phyloP scores from a whole-genome alignment of 2,888 invertebrate genomes.

The Lingula anatina region DNA sequence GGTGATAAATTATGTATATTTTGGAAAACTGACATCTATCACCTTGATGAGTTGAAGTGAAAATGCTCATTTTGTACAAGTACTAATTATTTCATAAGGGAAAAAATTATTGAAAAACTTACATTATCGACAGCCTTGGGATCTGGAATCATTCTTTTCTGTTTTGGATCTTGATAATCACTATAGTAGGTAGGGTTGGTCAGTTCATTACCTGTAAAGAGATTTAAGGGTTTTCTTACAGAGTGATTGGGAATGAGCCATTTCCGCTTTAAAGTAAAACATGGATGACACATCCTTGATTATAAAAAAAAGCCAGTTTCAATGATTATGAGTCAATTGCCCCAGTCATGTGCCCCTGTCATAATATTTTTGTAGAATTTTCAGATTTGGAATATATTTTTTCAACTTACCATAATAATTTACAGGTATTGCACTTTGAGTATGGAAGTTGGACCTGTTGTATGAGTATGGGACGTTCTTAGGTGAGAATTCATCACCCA shows the following conservation, averaged over 20 bases:
- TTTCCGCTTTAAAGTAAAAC: no score
- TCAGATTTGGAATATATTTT: no score
- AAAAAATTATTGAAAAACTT: constrained; percentile 10
- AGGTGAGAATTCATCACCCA: constrained; percentile 22
- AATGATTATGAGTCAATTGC: no score
- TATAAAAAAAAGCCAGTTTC: no score
- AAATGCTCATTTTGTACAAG: not conserved
- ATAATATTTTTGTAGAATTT: no score
- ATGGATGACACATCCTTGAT: no score
- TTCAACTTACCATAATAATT: constrained; percentile 34
- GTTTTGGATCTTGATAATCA: constrained; percentile 33
- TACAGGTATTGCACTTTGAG: constrained; percentile 33
- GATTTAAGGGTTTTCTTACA: no score
- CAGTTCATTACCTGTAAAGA: constrained; percentile 21
- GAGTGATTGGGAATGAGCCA: no score
- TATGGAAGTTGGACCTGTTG: constrained; percentile 19
- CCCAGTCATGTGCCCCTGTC: no score
- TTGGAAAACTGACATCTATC: no score
- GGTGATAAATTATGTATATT: constrained; percentile 1
- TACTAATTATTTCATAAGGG: not conserved
- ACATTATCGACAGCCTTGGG: constrained; percentile 31
- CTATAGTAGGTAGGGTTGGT: constrained; percentile 24
- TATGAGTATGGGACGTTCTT: constrained; percentile 29
- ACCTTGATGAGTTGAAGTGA: no score
- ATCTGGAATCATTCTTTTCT: constrained; percentile 26